Evolutionary conservation across 2,797 vertebrate genomes (phyloP), one percentile per base, ranked within the genome.

Genomic region (Phoebastria nigripes): DNA sequence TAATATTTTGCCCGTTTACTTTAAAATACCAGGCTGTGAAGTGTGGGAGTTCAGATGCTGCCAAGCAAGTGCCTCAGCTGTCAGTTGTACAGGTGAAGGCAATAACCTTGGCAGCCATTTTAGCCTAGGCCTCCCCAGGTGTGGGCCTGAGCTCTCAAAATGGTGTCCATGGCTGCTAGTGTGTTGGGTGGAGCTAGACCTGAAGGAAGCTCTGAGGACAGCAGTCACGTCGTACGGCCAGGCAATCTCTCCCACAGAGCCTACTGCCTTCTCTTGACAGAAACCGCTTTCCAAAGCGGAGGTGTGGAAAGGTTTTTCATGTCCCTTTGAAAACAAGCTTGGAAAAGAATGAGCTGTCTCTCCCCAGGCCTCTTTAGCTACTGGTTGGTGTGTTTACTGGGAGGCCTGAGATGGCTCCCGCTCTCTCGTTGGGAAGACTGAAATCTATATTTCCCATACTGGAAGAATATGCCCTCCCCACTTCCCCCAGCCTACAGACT

Each of bases 211-310:
- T 35, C 33, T 33, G 46, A 35, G 49, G 67, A 29, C 3, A 39
- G 12, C 24, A 33, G 46, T 42, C 29, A 24, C 0, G 0, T 18
- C 0, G 0, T 15, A 25, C 2, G 1, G 41, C 37, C 44, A 39
- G 46, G 31, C 14, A 85, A 8, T 26, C 13, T 58, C 18, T 87
- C 33, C 44, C 15, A 2, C 29, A 49, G 15, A 44, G 26, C 51
- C 24, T 16, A 9, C 54, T 58, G 51, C 19, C 42, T 62, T 54
- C 29, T 77, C 37, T 25, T 58, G 56, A 42, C 47, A 74, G 65
- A 83, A 82, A 42, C 9, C 1, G 2, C 41, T 18, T 81, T 69
- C 41, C 37, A 37, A 47, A 66, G 15, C 2, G 3, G 25, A 69
- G 4, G 4, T 33, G 65, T 80, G 58, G 47, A 62, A 80, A 46